Evolutionary conservation across 2,113 vertebrate species (phyloP).

Genomic region (Onychostruthus taczanowskii): DNA sequence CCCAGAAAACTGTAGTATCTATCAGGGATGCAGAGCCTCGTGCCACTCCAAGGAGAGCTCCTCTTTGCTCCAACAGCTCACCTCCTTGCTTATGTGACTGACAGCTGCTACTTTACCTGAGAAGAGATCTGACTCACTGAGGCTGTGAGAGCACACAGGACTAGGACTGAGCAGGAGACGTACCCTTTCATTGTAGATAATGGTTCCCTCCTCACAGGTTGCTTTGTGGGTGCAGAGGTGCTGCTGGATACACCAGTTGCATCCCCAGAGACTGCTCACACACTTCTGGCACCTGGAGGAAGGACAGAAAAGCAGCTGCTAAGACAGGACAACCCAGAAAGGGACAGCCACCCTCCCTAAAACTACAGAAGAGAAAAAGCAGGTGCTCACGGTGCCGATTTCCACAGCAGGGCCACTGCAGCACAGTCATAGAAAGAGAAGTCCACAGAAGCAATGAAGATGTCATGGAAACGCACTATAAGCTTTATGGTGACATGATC

Average conservation of each 20-base stretch:
- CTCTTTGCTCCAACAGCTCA: background rate
- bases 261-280: slow-evolving; percentile 91
- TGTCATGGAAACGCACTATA: slow-evolving; percentile 82
- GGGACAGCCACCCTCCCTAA: background rate
- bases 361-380: slow-evolving; percentile 31
- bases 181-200: slow-evolving; percentile 91
- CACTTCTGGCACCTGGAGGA: slow-evolving; percentile 87
- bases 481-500: slow-evolving; percentile 86
- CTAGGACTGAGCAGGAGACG: slow-evolving; percentile 10
- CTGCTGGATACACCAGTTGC: slow-evolving; percentile 95
- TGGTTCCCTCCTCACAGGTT: slow-evolving; percentile 82
- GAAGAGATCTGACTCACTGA: background rate
- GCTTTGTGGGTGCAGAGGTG: slow-evolving; percentile 91
- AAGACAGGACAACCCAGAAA: background rate
- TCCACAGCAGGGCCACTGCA: slow-evolving; percentile 84
- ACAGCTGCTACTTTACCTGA: background rate
- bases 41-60: background rate
- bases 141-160: background rate
- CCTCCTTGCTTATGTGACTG: background rate
- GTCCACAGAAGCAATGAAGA: slow-evolving; percentile 78
- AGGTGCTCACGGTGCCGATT: slow-evolving; percentile 87
- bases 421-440: slow-evolving; percentile 93
- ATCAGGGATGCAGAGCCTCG: background rate
- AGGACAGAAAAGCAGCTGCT: background rate
- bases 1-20: background rate